Conservation (phyloP, 2,888 invertebrate genomes). For the Leistus spinibarbis region DNA sequence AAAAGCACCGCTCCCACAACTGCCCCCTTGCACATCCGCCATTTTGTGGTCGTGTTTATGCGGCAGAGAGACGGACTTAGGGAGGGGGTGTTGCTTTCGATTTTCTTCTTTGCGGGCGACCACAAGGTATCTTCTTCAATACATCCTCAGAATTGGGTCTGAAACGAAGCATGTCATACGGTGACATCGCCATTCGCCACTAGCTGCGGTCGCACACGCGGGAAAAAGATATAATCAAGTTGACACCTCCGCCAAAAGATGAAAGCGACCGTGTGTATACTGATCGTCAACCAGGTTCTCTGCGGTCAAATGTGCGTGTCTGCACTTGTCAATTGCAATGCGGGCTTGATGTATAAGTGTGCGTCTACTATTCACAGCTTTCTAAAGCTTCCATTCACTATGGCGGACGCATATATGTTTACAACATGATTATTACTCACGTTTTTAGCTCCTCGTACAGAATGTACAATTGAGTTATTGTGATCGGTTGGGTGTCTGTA, state of each 20-base stretch:
- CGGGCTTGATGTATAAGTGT: too few relatives aligned
- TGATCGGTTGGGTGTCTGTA: too few relatives aligned
- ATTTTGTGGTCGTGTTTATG: background rate
- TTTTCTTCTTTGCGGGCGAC: background rate
- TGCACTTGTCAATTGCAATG: too few relatives aligned
- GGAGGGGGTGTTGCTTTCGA: background rate
- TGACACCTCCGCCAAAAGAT: background rate
- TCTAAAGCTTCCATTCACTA: too few relatives aligned
- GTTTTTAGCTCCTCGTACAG: too few relatives aligned
- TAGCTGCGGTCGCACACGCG: too few relatives aligned
- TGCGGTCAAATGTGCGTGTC: background rate
- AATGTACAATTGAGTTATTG: too few relatives aligned
- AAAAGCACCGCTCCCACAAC: background rate
- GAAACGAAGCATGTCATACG: conserved; percentile 31
- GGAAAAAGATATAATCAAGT: background rate
- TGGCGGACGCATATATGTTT: too few relatives aligned
- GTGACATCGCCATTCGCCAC: background rate
- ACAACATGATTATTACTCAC: too few relatives aligned
- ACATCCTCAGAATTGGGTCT: conserved; percentile 25
- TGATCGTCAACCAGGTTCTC: background rate
- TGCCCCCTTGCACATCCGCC: background rate
- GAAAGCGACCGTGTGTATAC: background rate
- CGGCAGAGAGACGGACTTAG: background rate
- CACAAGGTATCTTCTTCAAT: conserved; percentile 16
- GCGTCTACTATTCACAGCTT: background rate